Base-by-base conservation (phyloP, 2,888 invertebrate genomes). In the Pollenia griseotomentosa region DNA sequence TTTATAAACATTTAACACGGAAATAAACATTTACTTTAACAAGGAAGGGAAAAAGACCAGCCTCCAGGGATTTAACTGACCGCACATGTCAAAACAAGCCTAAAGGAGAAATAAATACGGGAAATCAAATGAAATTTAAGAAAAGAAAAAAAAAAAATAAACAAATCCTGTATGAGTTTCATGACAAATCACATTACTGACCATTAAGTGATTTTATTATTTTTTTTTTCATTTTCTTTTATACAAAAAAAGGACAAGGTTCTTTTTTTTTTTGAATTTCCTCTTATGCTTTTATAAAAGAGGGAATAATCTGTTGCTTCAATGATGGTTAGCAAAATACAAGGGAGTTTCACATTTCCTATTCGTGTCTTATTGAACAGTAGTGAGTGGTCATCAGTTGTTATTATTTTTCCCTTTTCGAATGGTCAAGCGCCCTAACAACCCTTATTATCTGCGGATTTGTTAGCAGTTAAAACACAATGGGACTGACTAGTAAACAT, bases 151-250 rank as follows among this genome's bases (percentile, higher is more conserved):
- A 9, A 61, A 59, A 46, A 4, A 51, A 11, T 55, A 61, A 73
- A 77, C 16, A 77, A 83, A 59, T 51, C 73, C 71, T 61, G 33
- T 53, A 55, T 44, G 55, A 79, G 85, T 83, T 87, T 87, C 87
- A 88, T 86, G 79, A 84, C 84, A 87, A 83, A 87, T 85, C 83
- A 71, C 83, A 80, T 88, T 83, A 83, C 71, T 89, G 88, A 87
- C 88, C 88, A 83, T 85, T 80, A 86, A 87, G 65, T 86, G 88
- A 87, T 86, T 79, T 88, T 85, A 51, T 68, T 75, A 77, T 23
- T 68, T 44, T 23, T 68, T 44, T 44, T 70, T 42, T 9, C 8
- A 19, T 42, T 46, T 57, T 55, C 8, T 14, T 55, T 16, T 53
- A 12, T 55, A 16, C 53, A 44, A 14, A 19, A 23, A n/a, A 74